phyloP scores from a whole-genome alignment of 2,113 vertebrate genomes.

The Rallus limicola region DNA sequence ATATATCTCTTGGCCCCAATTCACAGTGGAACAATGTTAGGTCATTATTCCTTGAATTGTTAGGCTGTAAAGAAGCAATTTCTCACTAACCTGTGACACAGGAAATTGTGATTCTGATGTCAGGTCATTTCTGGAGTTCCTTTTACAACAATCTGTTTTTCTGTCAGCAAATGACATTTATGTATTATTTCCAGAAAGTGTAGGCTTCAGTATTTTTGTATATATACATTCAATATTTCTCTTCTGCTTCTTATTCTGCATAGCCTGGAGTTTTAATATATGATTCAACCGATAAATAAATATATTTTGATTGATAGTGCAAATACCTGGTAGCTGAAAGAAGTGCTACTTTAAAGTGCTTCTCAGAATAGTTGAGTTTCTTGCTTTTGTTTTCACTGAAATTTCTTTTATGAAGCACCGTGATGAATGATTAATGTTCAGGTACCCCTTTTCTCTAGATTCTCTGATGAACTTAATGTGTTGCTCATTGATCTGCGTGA shows the following conservation, averaged over 20 bases:
- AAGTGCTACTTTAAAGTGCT: not conserved
- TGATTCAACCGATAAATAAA: conserved; percentile 42
- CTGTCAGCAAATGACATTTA: conserved; percentile 56
- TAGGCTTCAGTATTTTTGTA: conserved; percentile 44
- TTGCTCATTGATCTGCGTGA: not conserved
- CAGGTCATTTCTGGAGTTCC: conserved; percentile 55
- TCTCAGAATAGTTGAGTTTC: conserved; percentile 16
- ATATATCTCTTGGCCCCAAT: conserved; percentile 75
- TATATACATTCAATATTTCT: conserved; percentile 45
- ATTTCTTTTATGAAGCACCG: not conserved
- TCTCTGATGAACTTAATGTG: not conserved
- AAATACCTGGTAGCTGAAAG: conserved; percentile 33
- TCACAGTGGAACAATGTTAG: conserved; percentile 76
- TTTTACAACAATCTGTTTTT: conserved; percentile 55
- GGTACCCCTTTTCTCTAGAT: conserved; percentile 8
- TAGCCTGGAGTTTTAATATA: conserved; percentile 40
- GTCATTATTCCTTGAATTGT: conserved; percentile 79
- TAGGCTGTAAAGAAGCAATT: conserved; percentile 74
- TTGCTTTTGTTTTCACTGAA: conserved; percentile 6
- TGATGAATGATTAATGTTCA: conserved; percentile 12
- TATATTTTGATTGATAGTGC: conserved; percentile 50
- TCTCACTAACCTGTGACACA: conserved; percentile 69
- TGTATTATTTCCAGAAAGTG: conserved; percentile 49
- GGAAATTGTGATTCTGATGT: conserved; percentile 44
- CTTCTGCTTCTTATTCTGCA: conserved; percentile 40